Base-by-base conservation (phyloP, 2,888 invertebrate species). In the Mechanitis mazaeus region DNA sequence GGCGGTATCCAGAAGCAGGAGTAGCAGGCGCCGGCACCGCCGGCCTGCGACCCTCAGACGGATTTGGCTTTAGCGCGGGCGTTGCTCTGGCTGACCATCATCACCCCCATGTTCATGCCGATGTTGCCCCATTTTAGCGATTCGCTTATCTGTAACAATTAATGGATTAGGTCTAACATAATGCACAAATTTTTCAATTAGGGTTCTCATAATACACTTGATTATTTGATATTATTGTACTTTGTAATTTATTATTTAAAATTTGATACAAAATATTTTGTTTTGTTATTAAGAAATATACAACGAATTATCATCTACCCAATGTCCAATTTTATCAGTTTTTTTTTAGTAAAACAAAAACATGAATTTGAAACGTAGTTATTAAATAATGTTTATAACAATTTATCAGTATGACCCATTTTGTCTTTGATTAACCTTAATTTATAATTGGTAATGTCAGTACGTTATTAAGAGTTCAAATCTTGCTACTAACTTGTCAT, bases 121-220 rank as follows among this genome's bases (percentile, higher is more conserved):
- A 94, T 91, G 83, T 91, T 93, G 75, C 93, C 93, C 93, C 93
- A 94, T 84, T 93, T 93, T 69, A 93, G 90, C 78, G 93, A 93
- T 86, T 93, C 93, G 81, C 93, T 93, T 84, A 93, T 92, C 94
- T 94, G 90, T 55, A 92, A 92, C 90, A 86, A 89, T 62, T 71
- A 73, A 71, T 71, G 75, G 12, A 60, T 38, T 46, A 7, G 31
- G 11, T 20, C 45, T 61, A 61, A 57, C 28, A 50, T 57, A 57
- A 42, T 42, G 11, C 42, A 7, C 11, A 9, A 9, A 11, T 9
- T 42, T 9, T 42, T 42, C 9, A 42, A 42, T 42, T 42, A 42
- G 42, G 42, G 11, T 9, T 42, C 42, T 42, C 42, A 9, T 9
- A 9, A 42, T 9, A 42, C 42, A 42, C 42, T 9, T 6, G 11